These are phyloP conservation scores for Eurypyga helias DNA, from an alignment of 2,113 vertebrate species.

Conservation along the genomic window DNA sequence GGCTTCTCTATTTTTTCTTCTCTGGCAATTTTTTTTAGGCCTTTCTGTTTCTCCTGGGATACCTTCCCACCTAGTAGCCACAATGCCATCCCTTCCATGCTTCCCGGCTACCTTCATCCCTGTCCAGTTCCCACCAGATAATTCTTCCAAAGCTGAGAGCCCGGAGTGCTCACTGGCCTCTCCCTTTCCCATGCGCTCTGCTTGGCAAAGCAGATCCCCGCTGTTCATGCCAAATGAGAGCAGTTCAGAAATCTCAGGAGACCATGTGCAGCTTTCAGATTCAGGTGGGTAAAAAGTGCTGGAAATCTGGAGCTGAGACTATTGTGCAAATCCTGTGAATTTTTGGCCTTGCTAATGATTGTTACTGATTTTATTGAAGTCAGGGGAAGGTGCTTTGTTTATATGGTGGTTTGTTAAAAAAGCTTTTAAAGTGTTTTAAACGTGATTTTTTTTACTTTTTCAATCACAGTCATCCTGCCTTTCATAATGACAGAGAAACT, in stretches of 20 bases:
- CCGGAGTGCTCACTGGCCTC: not conserved
- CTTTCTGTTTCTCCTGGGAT: not conserved
- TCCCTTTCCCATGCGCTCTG: not conserved
- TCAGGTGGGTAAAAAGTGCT: not conserved
- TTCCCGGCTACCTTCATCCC: not conserved
- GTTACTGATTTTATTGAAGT: not conserved
- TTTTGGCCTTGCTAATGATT: not conserved
- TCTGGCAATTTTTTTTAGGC: not conserved
- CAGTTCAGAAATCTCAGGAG: not conserved
- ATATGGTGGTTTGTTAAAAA: not conserved
- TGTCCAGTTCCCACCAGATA: not conserved
- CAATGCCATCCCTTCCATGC: accelerated
- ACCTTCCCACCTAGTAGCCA: not conserved
- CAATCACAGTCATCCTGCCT: not conserved
- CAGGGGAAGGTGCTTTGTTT: not conserved
- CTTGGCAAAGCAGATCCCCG: not conserved
- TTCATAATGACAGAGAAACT: not conserved
- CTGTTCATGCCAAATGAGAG: not conserved
- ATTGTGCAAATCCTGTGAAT: not conserved
- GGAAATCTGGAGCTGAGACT: not conserved
- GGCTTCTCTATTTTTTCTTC: not conserved
- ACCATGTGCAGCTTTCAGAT: not conserved
- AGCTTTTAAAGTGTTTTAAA: not conserved
- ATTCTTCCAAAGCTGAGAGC: not conserved
- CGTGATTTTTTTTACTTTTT: not conserved